Evolutionary conservation across 2,113 vertebrate species (phyloP), one percentile per base, ranked within the genome.

Genomic region (Coturnix japonica): DNA sequence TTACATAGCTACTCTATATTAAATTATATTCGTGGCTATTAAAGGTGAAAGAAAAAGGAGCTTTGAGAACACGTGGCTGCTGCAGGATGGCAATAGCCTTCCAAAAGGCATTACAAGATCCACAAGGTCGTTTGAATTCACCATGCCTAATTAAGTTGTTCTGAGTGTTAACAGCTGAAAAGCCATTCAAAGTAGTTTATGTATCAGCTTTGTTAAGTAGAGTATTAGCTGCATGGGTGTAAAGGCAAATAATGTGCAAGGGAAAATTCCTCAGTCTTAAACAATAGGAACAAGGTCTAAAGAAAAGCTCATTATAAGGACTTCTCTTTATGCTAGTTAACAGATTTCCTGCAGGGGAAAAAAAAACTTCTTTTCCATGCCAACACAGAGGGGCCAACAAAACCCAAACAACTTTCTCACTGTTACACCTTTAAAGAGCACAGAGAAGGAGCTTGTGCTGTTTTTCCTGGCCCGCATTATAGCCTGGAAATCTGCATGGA

Each of bases 61-160:
- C 6, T 13, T 0, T 20, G 63, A 69, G 59, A 59, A 3, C 79
- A 65, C 20, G 18, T 54, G 67, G 81, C 56, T 54, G 7, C 37
- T 64, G 49, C 76, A 49, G 77, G 46, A 39, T n/a, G 49, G 89
- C 85, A 43, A 7, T 11, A 77, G 76, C 67, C 46, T 67, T 33
- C 19, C 49, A 56, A 65, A 31, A 57, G 20, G 39, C 33, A 20
- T 74, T 41, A n/a, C 35, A 28, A 22, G 65, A 65, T 37, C 76
- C 80, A 63, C 69, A 20, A 71, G 80, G 83, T 84, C 91, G 2
- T 90, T 85, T 90, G 21, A 79, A 56, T 70, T 85, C 82, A 21
- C 73, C 65, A 6, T 60, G 70, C 46, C 53, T 83, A 83, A 96
- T 90, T 81, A 86, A 81, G 54, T 44, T 66, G 44, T 43, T 93